These are phyloP conservation scores for Boulengeromyrus knoepffleri DNA, from an alignment of 2,113 vertebrate genomes.

Conservation along the genomic window DNA sequence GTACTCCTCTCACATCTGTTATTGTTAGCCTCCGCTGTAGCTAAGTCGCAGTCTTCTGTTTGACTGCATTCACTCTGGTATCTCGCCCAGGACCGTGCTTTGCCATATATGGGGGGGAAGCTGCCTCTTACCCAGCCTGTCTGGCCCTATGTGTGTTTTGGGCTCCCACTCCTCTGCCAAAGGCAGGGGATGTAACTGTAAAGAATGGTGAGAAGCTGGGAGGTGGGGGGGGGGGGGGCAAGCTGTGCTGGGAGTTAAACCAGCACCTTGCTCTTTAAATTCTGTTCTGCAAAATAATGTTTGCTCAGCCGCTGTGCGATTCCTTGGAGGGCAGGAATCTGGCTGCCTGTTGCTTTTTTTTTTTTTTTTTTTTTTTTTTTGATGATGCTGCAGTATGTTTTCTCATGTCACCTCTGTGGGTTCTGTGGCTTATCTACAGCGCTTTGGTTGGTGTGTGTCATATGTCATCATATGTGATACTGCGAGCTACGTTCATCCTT, in stretches of 20 bases:
- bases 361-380: neutral
- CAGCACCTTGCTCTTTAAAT: neutral
- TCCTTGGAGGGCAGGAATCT: constrained; percentile 5
- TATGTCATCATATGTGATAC: neutral
- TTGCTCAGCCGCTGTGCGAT: constrained; percentile 13
- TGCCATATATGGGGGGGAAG: constrained; percentile 17
- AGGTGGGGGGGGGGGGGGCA: neutral
- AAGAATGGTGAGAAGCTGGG: neutral
- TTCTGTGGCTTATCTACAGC: neutral
- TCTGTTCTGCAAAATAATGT: neutral
- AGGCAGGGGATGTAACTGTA: neutral
- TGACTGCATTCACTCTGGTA: constrained; percentile 3
- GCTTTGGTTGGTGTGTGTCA: neutral
- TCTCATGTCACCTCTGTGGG: neutral
- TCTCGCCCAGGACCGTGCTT: neutral
- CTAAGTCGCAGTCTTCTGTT: neutral
- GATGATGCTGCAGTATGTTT: neutral
- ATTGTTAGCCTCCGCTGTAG: constrained; percentile 4
- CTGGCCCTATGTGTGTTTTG: neutral
- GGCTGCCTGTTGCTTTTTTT: neutral
- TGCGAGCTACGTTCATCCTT: neutral
- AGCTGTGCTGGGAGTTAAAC: neutral
- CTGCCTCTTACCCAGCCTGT: neutral
- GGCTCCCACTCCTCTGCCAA: neutral
- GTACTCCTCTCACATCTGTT: neutral